Percentiles rank a stretch among this genome's conserved stretches.
Conservation (phyloP, 2,888 invertebrate species). For the Phorcus lineatus region DNA sequence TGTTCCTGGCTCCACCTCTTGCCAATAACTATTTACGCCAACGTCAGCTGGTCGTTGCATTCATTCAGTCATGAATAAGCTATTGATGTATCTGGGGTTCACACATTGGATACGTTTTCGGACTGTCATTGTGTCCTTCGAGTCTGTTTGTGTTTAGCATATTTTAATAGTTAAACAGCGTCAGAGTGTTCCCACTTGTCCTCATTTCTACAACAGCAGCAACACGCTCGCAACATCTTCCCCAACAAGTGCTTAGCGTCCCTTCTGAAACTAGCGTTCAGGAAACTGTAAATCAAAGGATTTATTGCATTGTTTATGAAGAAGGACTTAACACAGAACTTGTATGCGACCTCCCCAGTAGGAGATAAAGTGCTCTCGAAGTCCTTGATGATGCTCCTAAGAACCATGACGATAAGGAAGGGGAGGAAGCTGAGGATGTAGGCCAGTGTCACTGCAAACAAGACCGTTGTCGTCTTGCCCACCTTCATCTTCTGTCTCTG, state of each 20-base stretch:
- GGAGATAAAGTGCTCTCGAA: slow-evolving; percentile 60
- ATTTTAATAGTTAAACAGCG: not conserved
- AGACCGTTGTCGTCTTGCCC: slow-evolving; percentile 64
- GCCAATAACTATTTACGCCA: too few species aligned
- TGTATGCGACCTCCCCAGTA: slow-evolving; percentile 61
- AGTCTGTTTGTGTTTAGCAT: too few species aligned
- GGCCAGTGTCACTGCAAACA: slow-evolving; percentile 67
- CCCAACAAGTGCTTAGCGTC: slow-evolving; percentile 56
- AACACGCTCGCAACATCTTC: slow-evolving; percentile 45
- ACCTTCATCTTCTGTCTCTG: slow-evolving; percentile 52
- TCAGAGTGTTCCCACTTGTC: slow-evolving; percentile 7
- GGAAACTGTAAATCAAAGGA: slow-evolving; percentile 68
- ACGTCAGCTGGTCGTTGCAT: too few species aligned
- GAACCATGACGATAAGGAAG: slow-evolving; percentile 65
- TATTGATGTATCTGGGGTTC: too few species aligned
- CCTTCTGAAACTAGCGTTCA: slow-evolving; percentile 65
- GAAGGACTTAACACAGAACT: slow-evolving; percentile 68
- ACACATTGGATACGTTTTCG: too few species aligned
- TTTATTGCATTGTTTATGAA: slow-evolving; percentile 71
- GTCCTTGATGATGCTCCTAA: slow-evolving; percentile 61
- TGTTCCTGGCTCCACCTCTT: too few species aligned
- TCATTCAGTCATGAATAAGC: too few species aligned
- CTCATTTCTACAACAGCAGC: slow-evolving; percentile 42
- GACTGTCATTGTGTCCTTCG: too few species aligned
- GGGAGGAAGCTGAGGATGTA: slow-evolving; percentile 68